A percentile compares a stretch with the other conserved stretches of the same genome.
phyloP scores from a whole-genome alignment of 2,888 invertebrate species.

The Emmelina monodactyla region DNA sequence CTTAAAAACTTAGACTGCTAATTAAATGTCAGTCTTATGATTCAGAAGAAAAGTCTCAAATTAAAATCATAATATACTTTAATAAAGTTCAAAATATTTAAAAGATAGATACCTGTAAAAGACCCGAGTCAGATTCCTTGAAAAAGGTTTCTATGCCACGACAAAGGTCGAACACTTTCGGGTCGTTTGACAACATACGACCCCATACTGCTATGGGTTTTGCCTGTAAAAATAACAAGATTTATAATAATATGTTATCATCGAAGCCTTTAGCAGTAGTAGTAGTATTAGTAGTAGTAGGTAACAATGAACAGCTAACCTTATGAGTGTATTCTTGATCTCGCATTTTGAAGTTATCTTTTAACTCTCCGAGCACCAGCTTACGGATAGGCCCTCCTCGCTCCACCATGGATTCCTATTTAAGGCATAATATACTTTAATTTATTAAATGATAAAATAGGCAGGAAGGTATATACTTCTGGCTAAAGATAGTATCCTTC shows the following conservation, averaged over 20 bases:
- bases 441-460: no score
- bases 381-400: constrained; percentile 44
- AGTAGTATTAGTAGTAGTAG: no score
- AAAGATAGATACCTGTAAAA: constrained; percentile 33
- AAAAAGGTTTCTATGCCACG: constrained; percentile 47
- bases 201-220: constrained; percentile 56
- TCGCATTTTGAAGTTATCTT: constrained; percentile 38
- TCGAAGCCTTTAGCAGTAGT: no score
- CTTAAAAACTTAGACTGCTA: no score
- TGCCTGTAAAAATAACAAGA: constrained; percentile 22
- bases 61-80: no score
- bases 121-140: constrained; percentile 42
- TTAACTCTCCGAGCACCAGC: constrained; percentile 46
- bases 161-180: constrained; percentile 46
- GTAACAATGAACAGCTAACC: constrained; percentile 26
- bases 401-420: constrained; percentile 42
- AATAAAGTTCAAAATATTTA: no score
- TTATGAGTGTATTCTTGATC: constrained; percentile 41
- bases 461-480: no score
- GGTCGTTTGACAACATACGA: constrained; percentile 34
- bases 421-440: no score
- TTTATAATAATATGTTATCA: neutral
- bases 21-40: no score
- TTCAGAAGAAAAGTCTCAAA: no score
- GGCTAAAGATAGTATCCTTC: no score